These are phyloP conservation scores for Dendroctonus valens DNA, from an alignment of 1,140 invertebrate genomes.

Conservation along the genomic window DNA sequence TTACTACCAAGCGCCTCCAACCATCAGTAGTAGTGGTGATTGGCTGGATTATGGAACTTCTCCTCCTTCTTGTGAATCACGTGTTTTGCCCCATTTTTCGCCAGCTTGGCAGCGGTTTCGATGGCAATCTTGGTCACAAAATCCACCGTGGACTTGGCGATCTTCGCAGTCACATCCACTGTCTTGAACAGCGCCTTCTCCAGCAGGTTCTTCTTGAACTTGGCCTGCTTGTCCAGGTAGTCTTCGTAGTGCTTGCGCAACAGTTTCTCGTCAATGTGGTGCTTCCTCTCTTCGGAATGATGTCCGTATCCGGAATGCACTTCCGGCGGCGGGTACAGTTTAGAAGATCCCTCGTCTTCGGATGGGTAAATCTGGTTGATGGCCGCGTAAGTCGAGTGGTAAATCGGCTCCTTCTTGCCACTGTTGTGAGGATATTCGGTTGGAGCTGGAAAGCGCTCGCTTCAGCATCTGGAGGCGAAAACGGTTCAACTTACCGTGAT, in stretches of 20 bases:
- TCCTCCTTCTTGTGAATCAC: constrained; percentile 20
- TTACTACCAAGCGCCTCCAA: too few species aligned
- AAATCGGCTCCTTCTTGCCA: neutral
- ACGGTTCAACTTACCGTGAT: constrained; percentile 4
- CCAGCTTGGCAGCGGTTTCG: constrained; percentile 16
- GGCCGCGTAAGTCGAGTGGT: constrained; percentile 3
- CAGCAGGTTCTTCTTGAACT: constrained; percentile 6
- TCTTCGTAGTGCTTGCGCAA: constrained; percentile 16
- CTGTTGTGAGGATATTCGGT: neutral
- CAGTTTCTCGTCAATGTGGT: constrained; percentile 2
- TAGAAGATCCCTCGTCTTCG: neutral
- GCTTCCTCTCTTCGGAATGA: too few species aligned
- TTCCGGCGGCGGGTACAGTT: constrained; percentile 1
- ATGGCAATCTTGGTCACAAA: constrained; percentile 19
- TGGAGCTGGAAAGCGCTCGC: neutral
- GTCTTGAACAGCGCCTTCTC: constrained; percentile 18
- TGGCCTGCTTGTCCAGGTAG: constrained; percentile 8
- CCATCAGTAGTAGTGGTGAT: too few species aligned
- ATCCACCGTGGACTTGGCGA: constrained; percentile 15
- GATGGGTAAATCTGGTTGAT: constrained; percentile 1
- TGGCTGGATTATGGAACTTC: neutral
- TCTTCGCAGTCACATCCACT: constrained; percentile 18
- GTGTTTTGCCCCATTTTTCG: constrained; percentile 9
- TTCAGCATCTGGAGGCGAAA: neutral
- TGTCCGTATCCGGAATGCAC: neutral